These are phyloP conservation scores for Zaprionus bogoriensis DNA, from an alignment of 2,888 invertebrate genomes.

Conservation along the genomic window DNA sequence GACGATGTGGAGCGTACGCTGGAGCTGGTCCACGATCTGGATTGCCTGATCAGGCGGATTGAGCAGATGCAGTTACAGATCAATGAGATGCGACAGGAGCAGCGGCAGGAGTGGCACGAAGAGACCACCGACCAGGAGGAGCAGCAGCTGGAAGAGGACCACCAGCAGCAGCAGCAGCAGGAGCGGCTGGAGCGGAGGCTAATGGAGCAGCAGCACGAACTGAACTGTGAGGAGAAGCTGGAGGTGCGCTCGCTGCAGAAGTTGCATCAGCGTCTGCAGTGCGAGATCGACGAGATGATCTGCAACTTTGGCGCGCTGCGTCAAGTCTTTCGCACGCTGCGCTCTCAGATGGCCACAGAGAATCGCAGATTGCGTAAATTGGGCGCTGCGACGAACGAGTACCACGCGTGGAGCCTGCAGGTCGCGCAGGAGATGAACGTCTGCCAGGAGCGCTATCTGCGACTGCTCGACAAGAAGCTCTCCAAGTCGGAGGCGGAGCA, in stretches of 20 bases:
- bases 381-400: background rate
- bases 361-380: constrained; percentile 13
- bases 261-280: constrained; percentile 38
- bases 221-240: constrained; percentile 33
- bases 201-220: background rate
- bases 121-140: background rate
- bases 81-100: constrained; percentile 9
- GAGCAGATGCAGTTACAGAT: constrained; percentile 49
- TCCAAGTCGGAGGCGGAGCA: constrained; percentile 15
- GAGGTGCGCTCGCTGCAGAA: constrained; percentile 34
- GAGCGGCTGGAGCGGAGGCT: background rate
- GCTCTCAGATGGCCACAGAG: background rate
- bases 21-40: constrained; percentile 30
- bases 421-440: background rate
- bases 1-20: constrained; percentile 34
- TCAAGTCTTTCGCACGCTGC: background rate
- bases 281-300: constrained; percentile 43
- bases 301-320: constrained; percentile 32
- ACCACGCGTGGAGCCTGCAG: constrained; percentile 6
- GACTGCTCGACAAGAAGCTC: constrained; percentile 15
- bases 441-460: constrained; percentile 15
- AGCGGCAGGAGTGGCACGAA: background rate
- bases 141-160: background rate
- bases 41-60: constrained; percentile 51
- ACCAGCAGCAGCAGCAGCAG: background rate